Conservation (phyloP, 2,113 vertebrate species). For the Toxotes chatareus region DNA sequence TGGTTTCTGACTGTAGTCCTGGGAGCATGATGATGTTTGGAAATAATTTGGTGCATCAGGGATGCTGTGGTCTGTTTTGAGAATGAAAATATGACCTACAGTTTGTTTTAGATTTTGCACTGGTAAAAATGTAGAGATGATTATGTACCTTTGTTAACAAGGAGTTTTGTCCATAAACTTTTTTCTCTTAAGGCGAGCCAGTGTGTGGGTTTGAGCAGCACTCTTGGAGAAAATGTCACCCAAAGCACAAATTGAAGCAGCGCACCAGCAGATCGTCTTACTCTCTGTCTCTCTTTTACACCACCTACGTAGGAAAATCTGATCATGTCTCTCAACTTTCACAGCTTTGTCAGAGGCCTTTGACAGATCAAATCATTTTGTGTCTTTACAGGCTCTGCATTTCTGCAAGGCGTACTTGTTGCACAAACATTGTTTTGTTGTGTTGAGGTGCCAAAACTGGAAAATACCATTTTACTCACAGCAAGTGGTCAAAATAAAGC, state of each 20-base stretch:
- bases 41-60: constrained; percentile 11
- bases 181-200: constrained; percentile 70
- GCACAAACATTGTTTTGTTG: constrained; percentile 54
- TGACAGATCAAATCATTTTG: constrained; percentile 67
- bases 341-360: constrained; percentile 70
- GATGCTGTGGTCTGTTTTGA: constrained; percentile 16
- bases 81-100: constrained; percentile 4
- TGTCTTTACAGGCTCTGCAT: constrained; percentile 53
- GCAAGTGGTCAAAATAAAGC: constrained; percentile 53
- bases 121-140: constrained; percentile 19
- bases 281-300: constrained; percentile 67
- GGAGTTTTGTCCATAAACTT: constrained; percentile 56
- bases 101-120: not conserved
- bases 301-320: constrained; percentile 97
- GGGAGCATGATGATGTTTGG: constrained; percentile 25
- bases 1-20: constrained; percentile 45
- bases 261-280: constrained; percentile 78
- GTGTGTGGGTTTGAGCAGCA: constrained; percentile 89
- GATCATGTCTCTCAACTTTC: constrained; percentile 84
- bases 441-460: constrained; percentile 58
- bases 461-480: constrained; percentile 59
- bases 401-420: constrained; percentile 65
- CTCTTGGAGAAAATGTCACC: constrained; percentile 87
- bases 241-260: constrained; percentile 53
- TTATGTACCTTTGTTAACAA: not conserved